A percentile compares a stretch with the other conserved stretches of the same genome.
Evolutionary conservation across 2,888 invertebrate genomes (phyloP).

Genomic region (Melipona bicolor): DNA sequence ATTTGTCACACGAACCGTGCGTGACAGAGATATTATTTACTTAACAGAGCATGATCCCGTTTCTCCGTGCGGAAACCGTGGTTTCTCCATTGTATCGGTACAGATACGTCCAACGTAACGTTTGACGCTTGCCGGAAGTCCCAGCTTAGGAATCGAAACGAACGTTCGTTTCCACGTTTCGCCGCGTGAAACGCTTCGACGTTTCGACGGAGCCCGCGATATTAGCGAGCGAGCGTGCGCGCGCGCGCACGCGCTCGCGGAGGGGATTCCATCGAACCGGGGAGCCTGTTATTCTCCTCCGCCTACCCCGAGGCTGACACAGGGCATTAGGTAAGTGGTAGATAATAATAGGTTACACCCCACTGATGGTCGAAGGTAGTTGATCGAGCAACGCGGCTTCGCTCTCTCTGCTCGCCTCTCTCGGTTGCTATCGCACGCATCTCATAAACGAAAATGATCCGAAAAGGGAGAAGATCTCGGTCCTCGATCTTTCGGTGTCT

Average conservation of each 20-base stretch:
- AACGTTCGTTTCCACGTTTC: not conserved
- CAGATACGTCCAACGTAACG: too few relatives aligned
- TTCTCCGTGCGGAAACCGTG: too few relatives aligned
- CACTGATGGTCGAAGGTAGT: conserved; percentile 81
- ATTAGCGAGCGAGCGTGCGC: conserved; percentile 53
- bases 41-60: too few relatives aligned
- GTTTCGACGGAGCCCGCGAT: conserved; percentile 50
- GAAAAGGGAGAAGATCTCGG: not conserved
- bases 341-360: conserved; percentile 84
- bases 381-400: conserved; percentile 72
- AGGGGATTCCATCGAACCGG: conserved; percentile 64
- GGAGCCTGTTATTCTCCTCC: conserved; percentile 77
- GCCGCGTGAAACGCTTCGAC: conserved; percentile 15
- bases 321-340: conserved; percentile 83
- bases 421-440: conserved; percentile 69
- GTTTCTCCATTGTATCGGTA: too few relatives aligned
- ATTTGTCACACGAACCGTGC: too few relatives aligned
- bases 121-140: too few relatives aligned
- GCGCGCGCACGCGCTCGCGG: conserved; percentile 6
- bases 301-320: conserved; percentile 79
- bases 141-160: not conserved
- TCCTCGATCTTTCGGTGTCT: not conserved
- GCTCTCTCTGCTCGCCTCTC: conserved; percentile 56
- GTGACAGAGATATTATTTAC: too few relatives aligned
- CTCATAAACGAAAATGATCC: conserved; percentile 33